Percentiles rank a stretch among this genome's conserved stretches.
Conservation (phyloP, 2,888 invertebrate genomes). For the Cephus runcator region DNA sequence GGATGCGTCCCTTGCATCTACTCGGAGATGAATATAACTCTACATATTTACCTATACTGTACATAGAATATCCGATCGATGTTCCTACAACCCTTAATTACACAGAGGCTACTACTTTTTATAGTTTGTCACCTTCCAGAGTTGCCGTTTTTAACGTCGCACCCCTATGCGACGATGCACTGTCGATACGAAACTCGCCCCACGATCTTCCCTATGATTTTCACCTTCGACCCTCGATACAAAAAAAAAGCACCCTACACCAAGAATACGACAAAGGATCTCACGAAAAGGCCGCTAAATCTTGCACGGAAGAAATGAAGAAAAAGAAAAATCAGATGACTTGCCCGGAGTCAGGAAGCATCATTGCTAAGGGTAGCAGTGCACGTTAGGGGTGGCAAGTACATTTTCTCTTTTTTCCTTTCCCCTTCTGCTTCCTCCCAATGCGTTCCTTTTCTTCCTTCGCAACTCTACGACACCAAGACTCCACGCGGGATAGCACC, state of each 20-base stretch:
- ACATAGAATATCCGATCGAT: constrained; percentile 53
- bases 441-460: background rate
- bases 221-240: background rate
- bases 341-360: background rate
- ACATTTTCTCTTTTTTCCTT: background rate
- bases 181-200: too few species aligned
- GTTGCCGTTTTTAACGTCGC: background rate
- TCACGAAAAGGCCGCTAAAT: background rate
- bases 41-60: constrained; percentile 26
- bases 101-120: constrained; percentile 25
- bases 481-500: background rate
- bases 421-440: background rate
- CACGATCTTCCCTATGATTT: too few species aligned
- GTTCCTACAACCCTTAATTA: constrained; percentile 58
- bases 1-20: constrained; percentile 15
- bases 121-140: background rate
- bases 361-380: background rate
- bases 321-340: background rate
- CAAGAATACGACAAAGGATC: background rate
- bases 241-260: background rate
- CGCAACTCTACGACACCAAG: background rate
- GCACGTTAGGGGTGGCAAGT: background rate
- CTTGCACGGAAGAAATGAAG: background rate
- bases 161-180: background rate
- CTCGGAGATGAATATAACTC: constrained; percentile 8